Evolutionary conservation across 2,797 vertebrate genomes (phyloP), one percentile per base, ranked within the genome.

Genomic region (Sylvia borin): DNA sequence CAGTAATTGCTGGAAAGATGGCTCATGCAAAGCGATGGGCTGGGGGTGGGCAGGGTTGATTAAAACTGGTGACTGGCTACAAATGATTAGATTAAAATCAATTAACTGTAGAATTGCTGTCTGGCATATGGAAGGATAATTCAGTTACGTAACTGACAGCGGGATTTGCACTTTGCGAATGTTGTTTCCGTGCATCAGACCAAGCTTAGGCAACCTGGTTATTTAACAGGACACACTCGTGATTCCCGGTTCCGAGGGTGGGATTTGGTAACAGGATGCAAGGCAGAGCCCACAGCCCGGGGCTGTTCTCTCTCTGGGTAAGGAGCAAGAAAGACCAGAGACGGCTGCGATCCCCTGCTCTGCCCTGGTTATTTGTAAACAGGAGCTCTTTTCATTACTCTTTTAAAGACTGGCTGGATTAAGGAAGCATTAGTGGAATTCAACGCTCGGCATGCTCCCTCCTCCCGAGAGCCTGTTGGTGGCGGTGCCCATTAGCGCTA

Each of bases 1-100:
- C 72, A 92, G 93, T 79, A 92, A 94, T 92, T 90, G 85, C 92
- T 85, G 88, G 70, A 47, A 76, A 78, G 88, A 82, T 68, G 92
- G 88, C 92, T 93, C 78, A 75, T 22, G 60, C 71, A 72, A 88
- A 93, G 13, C 34, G 61, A 71, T 40, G 92, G 90, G 88, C 75
- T 72, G 86, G 71, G 58, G 67, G 72, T 72, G 68, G 91, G 83
- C 60, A 86, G 91, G 73, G 29, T 57, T 97, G 96, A 97, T 97
- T 95, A 97, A 95, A 97, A 83, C 87, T 45, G 71, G 90, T 29
- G 89, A 78, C 95, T 95, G 96, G 93, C 97, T 97, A 65, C 82
- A 85, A 84, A 86, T 96, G 93, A 97, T 97, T 85, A 95, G 82
- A 94, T 96, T 96, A 96, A 93, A 96, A 96, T 92, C 95, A 95